These are phyloP conservation scores for Parotia lawesii DNA, from an alignment of 2,113 vertebrate genomes.

Conservation along the genomic window DNA sequence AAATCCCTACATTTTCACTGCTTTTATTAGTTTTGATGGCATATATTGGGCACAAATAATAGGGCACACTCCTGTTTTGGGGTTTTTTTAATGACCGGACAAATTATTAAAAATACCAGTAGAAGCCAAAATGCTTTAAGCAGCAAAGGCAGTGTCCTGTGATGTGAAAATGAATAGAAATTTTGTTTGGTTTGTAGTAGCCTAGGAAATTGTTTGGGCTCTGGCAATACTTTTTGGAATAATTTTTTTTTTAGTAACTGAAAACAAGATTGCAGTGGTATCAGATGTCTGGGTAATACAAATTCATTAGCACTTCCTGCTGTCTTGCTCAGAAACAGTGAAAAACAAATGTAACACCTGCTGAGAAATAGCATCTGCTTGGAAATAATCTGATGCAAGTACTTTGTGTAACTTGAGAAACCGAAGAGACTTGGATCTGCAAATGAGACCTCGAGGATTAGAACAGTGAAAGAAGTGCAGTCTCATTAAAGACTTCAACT, in stretches of 20 bases:
- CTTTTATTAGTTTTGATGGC: neutral
- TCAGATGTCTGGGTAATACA: conserved; percentile 59
- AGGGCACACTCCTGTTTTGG: neutral
- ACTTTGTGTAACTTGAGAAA: conserved; percentile 55
- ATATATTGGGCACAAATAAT: neutral
- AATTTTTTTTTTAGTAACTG: neutral
- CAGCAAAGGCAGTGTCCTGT: neutral
- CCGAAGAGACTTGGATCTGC: conserved; percentile 1
- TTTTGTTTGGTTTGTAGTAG: neutral
- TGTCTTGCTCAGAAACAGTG: conserved; percentile 62
- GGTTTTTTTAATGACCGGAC: neutral
- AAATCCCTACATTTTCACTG: neutral
- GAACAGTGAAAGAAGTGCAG: neutral
- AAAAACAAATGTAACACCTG: conserved; percentile 70
- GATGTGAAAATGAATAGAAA: neutral
- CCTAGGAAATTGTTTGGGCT: neutral
- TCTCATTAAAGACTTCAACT: neutral
- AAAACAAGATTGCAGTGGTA: conserved; percentile 24
- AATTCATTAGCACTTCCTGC: conserved; percentile 67
- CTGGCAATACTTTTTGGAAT: neutral
- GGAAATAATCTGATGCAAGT: conserved; percentile 64
- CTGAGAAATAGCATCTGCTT: conserved; percentile 71
- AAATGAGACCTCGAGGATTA: conserved; percentile 39
- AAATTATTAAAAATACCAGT: neutral
- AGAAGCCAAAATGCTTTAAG: neutral